Evolutionary conservation across 2,888 invertebrate genomes (phyloP), one percentile per base, ranked within the genome.

Genomic region (Papilio protenor): DNA sequence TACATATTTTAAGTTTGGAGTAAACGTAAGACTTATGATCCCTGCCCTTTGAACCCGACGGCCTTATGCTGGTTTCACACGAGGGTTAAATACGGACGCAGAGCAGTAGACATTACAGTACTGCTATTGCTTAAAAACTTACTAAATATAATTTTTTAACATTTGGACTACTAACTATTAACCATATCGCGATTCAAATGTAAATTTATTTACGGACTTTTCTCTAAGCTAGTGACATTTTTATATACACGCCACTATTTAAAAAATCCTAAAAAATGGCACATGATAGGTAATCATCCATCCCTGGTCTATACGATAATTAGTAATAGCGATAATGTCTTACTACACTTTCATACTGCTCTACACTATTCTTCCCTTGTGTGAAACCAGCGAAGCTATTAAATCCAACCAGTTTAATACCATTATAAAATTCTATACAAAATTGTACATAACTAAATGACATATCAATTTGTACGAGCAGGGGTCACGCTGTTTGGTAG

Each of bases 381-480:
- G 57, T 59, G 57, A 59, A 59, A 59, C 4, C 2, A 59, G 18
- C 52, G 5, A 5, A 59, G 64, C 64, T 66, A 66, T 66, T 66
- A 40, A 40, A 40, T 47, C 49, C 23, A 49, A 71, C 70, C 49
- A 49, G 70, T 71, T 71, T 71, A 49, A 71, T 40, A 27, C 40
- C 49, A 49, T 71, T 49, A 49, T 47, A 71, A 71, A 71, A 66
- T 66, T 66, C 40, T n/a, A 66, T 66, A 66, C 66, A 40, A 66
- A 66, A 66, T 66, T 27, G 8, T 27, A 64, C 52, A 66, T 4
- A 77, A 64, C 16, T 21, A 77, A 70, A 70, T 33, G 49, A 75
- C 61, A 59, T 71, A 61, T 75, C 61, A 59, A 74, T 75, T 71
- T 75, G 75, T 75, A 27, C 27, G 23, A 40, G 16, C 11, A 5